Conservation (phyloP, 92 coral and sea anemone species). For the Palythoa grandis region DNA sequence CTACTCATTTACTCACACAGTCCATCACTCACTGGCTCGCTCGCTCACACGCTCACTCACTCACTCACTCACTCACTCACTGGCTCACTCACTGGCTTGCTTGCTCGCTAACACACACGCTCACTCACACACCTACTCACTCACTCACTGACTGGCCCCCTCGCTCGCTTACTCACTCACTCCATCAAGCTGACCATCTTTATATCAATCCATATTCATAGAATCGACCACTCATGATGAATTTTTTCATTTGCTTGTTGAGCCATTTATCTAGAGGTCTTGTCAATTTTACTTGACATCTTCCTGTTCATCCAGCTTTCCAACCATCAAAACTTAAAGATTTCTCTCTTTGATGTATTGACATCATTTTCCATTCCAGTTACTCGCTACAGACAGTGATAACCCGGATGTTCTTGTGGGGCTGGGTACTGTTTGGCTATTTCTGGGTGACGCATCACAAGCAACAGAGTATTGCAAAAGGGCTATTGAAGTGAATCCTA, state of each 20-base stretch:
- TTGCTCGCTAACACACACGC: not conserved
- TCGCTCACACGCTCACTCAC: no score
- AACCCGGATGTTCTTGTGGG: conserved; percentile 67
- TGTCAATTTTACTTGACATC: not conserved
- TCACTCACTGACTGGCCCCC: no score
- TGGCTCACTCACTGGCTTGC: no score
- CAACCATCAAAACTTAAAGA: not conserved
- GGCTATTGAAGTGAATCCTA: conserved; percentile 56
- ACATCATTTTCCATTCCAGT: conserved; percentile 30
- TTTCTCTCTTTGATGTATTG: not conserved
- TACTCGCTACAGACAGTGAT: conserved; percentile 23
- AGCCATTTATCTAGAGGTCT: not conserved
- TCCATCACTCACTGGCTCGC: no score
- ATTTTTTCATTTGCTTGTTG: not conserved
- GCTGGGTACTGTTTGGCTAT: conserved; percentile 69
- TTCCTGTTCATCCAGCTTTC: not conserved
- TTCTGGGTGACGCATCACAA: conserved; percentile 62
- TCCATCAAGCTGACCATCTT: no score
- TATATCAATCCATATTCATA: not conserved
- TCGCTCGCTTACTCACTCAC: not conserved
- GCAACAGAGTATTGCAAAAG: conserved; percentile 78
- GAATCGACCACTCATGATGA: not conserved
- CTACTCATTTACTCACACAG: no score
- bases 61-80: no score
- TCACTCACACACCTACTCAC: no score